Evolutionary conservation across 2,888 invertebrate species (phyloP).

Genomic region (Stenurella melanura): DNA sequence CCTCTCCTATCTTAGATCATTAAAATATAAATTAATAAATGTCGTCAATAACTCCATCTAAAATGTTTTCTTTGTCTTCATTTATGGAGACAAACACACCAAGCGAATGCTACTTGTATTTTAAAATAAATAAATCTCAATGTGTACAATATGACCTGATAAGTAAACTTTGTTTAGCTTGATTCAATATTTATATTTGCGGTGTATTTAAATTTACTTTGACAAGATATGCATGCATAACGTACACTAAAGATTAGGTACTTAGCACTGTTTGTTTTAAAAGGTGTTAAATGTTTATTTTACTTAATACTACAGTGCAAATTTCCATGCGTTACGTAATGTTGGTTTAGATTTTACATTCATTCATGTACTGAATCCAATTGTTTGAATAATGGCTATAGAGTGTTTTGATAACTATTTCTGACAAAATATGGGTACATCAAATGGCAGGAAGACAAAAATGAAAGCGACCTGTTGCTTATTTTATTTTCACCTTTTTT

Average conservation of each 20-base stretch:
- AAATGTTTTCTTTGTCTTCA: neutral
- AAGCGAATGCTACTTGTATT: slow-evolving; percentile 36
- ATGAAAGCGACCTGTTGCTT: no score
- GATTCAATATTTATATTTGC: slow-evolving; percentile 69
- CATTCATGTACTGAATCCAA: neutral
- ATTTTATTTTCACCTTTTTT: no score
- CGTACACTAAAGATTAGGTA: slow-evolving; percentile 61
- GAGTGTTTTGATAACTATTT: no score
- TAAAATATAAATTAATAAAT: neutral
- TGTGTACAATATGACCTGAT: slow-evolving; percentile 34
- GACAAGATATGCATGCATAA: slow-evolving; percentile 59
- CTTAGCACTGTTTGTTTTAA: slow-evolving; percentile 62
- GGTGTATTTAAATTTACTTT: slow-evolving; percentile 66
- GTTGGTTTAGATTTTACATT: neutral
- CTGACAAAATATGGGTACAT: no score
- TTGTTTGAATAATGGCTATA: no score
- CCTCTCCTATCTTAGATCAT: neutral
- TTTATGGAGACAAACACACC: slow-evolving; percentile 5
- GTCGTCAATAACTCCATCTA: neutral
- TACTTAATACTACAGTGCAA: slow-evolving; percentile 36
- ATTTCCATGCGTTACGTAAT: slow-evolving; percentile 18
- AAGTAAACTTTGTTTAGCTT: slow-evolving; percentile 65
- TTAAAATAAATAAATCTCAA: slow-evolving; percentile 55
- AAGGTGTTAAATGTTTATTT: slow-evolving; percentile 65
- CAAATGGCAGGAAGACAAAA: no score